A percentile compares a stretch with the other conserved stretches of the same genome.
These are phyloP conservation scores for Sweltsa coloradensis DNA, from an alignment of 1,140 invertebrate genomes.

Conservation along the genomic window DNA sequence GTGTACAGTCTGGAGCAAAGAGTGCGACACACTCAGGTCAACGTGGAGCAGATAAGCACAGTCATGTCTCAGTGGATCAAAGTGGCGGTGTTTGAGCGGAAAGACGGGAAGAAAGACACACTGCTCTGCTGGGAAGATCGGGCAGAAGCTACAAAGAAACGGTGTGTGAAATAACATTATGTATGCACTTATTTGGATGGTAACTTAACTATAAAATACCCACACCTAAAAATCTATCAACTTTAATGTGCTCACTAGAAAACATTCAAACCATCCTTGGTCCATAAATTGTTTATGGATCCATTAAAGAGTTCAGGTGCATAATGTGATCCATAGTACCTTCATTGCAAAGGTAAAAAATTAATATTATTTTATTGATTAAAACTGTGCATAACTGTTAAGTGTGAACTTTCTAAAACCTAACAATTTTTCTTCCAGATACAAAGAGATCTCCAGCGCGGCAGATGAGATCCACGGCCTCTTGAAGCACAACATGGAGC, in stretches of 20 bases:
- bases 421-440: too few species aligned
- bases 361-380: background rate
- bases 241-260: too few species aligned
- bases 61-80: constrained; percentile 69
- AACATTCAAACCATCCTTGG: too few species aligned
- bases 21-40: constrained; percentile 71
- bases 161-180: constrained; percentile 20
- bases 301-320: too few species aligned
- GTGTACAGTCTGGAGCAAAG: constrained; percentile 68
- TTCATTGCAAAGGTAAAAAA: background rate
- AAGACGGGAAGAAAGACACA: constrained; percentile 69
- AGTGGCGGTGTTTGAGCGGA: constrained; percentile 70
- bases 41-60: constrained; percentile 63
- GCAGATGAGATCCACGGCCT: constrained; percentile 60
- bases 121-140: constrained; percentile 75
- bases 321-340: too few species aligned
- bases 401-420: too few species aligned
- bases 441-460: constrained; percentile 57
- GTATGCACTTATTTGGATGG: background rate
- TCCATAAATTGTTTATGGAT: too few species aligned
- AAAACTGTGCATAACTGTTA: background rate
- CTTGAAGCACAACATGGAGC: constrained; percentile 62
- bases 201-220: background rate
- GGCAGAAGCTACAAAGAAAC: constrained; percentile 55
- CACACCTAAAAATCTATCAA: too few species aligned